phyloP scores from a whole-genome alignment of 30 jellyfish, hydroid and myxozoan genomes.

The Aurelia aurita region DNA sequence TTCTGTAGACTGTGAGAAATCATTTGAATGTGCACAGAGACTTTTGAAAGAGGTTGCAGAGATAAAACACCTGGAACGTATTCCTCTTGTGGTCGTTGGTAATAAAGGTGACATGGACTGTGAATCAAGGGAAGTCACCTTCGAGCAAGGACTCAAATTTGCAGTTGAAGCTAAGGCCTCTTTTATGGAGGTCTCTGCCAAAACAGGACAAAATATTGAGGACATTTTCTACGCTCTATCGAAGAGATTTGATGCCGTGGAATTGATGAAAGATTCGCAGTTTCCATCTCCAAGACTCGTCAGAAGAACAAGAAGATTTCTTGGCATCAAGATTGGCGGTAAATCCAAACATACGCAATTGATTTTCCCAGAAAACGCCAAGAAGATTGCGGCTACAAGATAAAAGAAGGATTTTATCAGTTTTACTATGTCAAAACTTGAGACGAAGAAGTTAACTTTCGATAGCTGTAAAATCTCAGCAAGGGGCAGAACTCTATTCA shows the following conservation, averaged over 20 bases:
- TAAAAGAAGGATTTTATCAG: too few species aligned
- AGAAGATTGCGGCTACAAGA: too few species aligned
- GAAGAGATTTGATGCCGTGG: slow-evolving; percentile 51
- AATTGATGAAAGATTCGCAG: background rate
- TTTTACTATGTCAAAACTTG: too few species aligned
- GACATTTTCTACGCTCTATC: slow-evolving; percentile 45
- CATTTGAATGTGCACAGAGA: slow-evolving; percentile 64
- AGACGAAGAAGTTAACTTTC: too few species aligned
- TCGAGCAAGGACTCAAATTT: slow-evolving; percentile 70
- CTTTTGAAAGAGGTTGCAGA: slow-evolving; percentile 48
- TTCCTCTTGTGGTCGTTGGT: slow-evolving; percentile 63
- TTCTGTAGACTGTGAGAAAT: slow-evolving; percentile 66
- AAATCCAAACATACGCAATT: too few species aligned
- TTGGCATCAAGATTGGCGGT: too few species aligned
- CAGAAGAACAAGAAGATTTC: too few species aligned
- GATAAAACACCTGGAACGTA: slow-evolving; percentile 37
- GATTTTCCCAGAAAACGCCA: too few species aligned
- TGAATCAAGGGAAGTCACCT: slow-evolving; percentile 53
- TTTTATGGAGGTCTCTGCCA: slow-evolving; percentile 79
- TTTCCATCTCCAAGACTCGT: too few species aligned
- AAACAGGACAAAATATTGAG: slow-evolving; percentile 35
- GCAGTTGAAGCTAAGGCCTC: slow-evolving; percentile 78
- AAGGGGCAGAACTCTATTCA: too few species aligned
- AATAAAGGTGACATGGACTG: slow-evolving; percentile 42
- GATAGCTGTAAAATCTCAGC: too few species aligned